Percentiles rank a stretch among this genome's conserved stretches.
Evolutionary conservation across 1,140 invertebrate species (phyloP).

Genomic region (Drosophila mojavensis): DNA sequence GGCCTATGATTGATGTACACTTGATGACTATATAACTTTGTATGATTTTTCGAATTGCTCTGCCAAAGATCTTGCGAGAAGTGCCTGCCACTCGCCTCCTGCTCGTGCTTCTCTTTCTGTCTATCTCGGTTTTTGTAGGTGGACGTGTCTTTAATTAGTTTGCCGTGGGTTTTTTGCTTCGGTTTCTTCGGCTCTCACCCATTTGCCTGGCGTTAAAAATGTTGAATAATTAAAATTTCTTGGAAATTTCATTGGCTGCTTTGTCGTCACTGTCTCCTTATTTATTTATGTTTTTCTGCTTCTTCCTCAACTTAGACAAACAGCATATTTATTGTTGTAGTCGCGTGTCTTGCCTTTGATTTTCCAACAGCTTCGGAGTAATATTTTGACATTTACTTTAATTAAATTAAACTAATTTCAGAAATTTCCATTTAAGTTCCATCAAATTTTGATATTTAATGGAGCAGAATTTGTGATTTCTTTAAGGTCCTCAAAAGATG

Average conservation of each 20-base stretch:
- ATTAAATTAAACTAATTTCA: too few relatives aligned
- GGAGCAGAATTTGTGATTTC: too few relatives aligned
- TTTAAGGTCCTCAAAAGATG: too few relatives aligned
- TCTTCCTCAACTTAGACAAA: constrained; percentile 16
- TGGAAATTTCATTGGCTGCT: constrained; percentile 66
- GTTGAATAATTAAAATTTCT: constrained; percentile 82
- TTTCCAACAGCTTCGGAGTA: constrained; percentile 40
- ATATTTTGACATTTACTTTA: background rate
- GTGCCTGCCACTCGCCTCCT: background rate
- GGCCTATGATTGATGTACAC: constrained; percentile 80
- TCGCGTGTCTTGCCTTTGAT: constrained; percentile 66
- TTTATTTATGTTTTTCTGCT: constrained; percentile 7
- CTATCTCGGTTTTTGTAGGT: constrained; percentile 62
- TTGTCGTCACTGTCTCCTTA: constrained; percentile 41
- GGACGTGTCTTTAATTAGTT: constrained; percentile 81
- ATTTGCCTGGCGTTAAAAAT: constrained; percentile 80
- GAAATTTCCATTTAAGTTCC: too few relatives aligned
- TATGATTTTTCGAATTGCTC: constrained; percentile 68
- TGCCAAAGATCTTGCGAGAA: constrained; percentile 11
- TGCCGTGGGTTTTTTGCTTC: constrained; percentile 36
- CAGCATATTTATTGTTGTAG: constrained; percentile 51
- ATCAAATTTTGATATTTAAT: too few relatives aligned
- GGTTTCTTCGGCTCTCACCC: constrained; percentile 36
- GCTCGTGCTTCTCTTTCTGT: background rate
- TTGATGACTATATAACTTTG: constrained; percentile 82